These are phyloP conservation scores for Acanthornis magna DNA, from an alignment of 2,797 vertebrate genomes.

Conservation along the genomic window DNA sequence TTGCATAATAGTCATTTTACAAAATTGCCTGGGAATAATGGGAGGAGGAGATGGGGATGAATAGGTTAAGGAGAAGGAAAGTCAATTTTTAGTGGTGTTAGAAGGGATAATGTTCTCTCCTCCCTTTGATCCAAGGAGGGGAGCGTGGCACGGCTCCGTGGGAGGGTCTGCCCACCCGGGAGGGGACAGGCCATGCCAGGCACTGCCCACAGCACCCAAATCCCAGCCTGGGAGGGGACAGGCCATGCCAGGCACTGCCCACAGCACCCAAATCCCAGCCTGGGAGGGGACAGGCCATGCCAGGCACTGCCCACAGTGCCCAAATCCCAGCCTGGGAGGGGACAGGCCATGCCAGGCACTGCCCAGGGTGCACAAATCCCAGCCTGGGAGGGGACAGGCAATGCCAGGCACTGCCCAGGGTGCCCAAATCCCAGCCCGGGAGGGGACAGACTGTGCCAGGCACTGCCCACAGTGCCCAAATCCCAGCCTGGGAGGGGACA, in stretches of 20 bases:
- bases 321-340: accelerated
- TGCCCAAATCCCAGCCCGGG: background rate
- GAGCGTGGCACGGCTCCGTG: accelerated
- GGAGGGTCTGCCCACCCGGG: background rate
- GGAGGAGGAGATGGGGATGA: slow-evolving; percentile 30
- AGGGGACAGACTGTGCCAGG: background rate
- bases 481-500: accelerated
- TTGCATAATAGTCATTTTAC: slow-evolving; percentile 53
- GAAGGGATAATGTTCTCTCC: background rate
- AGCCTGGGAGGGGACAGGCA: background rate
- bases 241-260: background rate
- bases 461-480: background rate
- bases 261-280: accelerated
- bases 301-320: background rate
- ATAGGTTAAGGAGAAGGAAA: slow-evolving; percentile 34
- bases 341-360: background rate
- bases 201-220: background rate
- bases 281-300: background rate
- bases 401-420: background rate
- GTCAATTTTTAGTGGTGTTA: slow-evolving; percentile 11
- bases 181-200: background rate
- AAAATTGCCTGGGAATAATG: slow-evolving; percentile 56
- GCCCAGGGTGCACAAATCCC: accelerated
- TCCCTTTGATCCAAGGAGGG: background rate
- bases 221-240: accelerated